Conservation (phyloP, 2,888 invertebrate species). For the Lochmaea capreae region DNA sequence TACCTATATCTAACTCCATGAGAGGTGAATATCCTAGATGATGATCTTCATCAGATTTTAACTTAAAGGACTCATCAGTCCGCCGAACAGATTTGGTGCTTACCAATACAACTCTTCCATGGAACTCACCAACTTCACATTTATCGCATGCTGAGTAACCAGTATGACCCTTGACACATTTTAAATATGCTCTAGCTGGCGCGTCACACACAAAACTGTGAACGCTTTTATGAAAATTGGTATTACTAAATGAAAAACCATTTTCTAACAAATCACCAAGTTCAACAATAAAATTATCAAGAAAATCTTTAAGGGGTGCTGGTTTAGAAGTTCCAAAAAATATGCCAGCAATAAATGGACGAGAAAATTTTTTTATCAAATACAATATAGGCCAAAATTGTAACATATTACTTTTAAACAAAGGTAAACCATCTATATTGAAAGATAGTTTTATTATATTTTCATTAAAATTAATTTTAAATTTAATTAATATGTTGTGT, state of each 20-base stretch:
- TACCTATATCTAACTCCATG: conserved; percentile 19
- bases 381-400: no score
- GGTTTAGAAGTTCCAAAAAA: neutral
- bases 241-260: no score
- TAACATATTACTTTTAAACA: no score
- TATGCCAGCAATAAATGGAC: neutral
- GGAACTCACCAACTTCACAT: neutral
- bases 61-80: conserved; percentile 34
- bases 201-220: no score
- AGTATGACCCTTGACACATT: no score
- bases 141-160: conserved; percentile 6
- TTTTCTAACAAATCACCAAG: conserved; percentile 1
- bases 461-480: no score
- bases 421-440: no score
- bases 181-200: no score
- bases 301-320: conserved; percentile 2
- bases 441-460: no score
- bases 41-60: conserved; percentile 34
- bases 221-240: no score
- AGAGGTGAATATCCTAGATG: conserved; percentile 33
- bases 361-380: conserved; percentile 3
- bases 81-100: neutral
- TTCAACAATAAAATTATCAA: neutral
- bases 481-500: no score
- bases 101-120: neutral